Conservation (phyloP, 2,113 vertebrate species). For the Thryonomys swinderianus region DNA sequence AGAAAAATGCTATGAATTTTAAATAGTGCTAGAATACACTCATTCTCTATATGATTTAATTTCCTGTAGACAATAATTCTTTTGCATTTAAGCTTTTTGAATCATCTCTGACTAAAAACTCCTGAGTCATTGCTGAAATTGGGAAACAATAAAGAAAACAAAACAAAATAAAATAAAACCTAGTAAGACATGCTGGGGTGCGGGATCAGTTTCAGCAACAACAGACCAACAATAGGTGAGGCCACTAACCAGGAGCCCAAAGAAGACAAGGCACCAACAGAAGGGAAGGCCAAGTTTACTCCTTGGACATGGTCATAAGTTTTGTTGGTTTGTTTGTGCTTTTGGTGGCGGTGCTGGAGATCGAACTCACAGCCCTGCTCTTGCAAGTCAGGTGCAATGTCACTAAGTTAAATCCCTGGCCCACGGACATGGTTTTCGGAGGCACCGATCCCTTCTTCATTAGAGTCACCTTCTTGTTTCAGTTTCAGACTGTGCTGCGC, state of each 20-base stretch:
- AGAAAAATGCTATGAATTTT: background rate
- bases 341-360: no score
- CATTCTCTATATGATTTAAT: background rate
- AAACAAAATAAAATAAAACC: background rate
- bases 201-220: background rate
- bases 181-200: background rate
- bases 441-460: background rate
- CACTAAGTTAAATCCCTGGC: no score
- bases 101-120: background rate
- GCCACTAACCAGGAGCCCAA: no score
- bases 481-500: background rate
- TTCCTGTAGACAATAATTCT: background rate
- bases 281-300: background rate
- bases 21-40: background rate
- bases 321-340: no score
- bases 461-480: background rate
- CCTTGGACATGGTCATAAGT: background rate
- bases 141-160: background rate
- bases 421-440: background rate
- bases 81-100: background rate
- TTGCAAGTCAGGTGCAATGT: no score
- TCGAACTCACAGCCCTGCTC: no score
- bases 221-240: background rate
- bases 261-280: fast-evolving
- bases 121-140: background rate